These are phyloP conservation scores for Heliconius erato DNA, from an alignment of 2,888 invertebrate genomes.

Conservation along the genomic window DNA sequence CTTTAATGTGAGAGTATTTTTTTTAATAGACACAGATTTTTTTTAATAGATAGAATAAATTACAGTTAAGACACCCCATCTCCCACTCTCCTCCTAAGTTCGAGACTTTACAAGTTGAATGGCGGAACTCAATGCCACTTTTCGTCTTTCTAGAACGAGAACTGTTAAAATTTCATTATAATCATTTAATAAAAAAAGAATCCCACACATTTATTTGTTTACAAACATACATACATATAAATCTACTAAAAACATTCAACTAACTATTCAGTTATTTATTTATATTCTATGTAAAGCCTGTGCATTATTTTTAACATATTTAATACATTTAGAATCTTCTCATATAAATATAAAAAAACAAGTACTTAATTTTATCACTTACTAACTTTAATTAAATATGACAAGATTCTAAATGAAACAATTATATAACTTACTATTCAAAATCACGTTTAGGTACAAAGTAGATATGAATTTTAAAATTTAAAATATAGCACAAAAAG, in stretches of 20 bases:
- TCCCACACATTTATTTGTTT: not conserved
- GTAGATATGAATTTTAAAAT: not conserved
- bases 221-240: not conserved
- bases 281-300: conserved; percentile 21
- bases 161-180: not conserved
- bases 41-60: no score
- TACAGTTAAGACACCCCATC: no score
- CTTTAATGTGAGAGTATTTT: not conserved
- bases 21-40: no score
- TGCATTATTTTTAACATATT: conserved; percentile 8
- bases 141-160: not conserved
- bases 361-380: no score
- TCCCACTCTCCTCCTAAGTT: not conserved
- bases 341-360: not conserved
- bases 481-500: not conserved
- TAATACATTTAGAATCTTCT: not conserved
- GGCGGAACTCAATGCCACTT: not conserved
- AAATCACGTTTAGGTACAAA: conserved; percentile 17
- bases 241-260: not conserved
- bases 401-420: conserved; percentile 2
- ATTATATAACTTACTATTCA: not conserved
- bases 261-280: conserved; percentile 11
- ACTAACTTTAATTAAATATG: not conserved
- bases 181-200: not conserved
- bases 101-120: not conserved